Evolutionary conservation across 2,797 vertebrate species (phyloP).

Genomic region (Sebastes wilsoni): DNA sequence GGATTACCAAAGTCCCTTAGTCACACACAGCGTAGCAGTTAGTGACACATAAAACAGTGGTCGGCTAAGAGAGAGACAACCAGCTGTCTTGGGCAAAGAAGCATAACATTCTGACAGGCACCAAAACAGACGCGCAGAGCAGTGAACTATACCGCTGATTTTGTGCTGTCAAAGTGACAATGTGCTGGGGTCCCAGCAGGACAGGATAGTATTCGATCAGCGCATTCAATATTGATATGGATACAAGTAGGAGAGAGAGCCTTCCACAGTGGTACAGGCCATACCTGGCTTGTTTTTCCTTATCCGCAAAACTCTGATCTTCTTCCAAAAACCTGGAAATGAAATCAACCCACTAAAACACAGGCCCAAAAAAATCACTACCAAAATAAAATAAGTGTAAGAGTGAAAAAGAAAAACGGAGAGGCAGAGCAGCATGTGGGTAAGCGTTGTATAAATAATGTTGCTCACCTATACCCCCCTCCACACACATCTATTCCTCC

Average conservation of each 20-base stretch:
- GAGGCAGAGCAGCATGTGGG: background rate
- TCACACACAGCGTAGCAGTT: conserved; percentile 52
- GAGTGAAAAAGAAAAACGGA: background rate
- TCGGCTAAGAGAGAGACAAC: conserved; percentile 34
- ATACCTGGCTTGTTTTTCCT: conserved; percentile 94
- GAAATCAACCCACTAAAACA: conserved; percentile 88
- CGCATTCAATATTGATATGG: conserved; percentile 55
- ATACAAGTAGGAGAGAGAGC: conserved; percentile 75
- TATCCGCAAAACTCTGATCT: conserved; percentile 92
- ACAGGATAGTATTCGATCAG: conserved; percentile 51
- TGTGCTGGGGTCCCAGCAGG: conserved; percentile 35
- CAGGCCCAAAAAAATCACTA: conserved; percentile 37
- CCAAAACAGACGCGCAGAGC: conserved; percentile 36
- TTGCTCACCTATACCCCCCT: background rate
- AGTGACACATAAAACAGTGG: conserved; percentile 49
- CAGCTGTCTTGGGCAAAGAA: conserved; percentile 25
- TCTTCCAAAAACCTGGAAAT: conserved; percentile 92
- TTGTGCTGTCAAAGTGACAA: conserved; percentile 39
- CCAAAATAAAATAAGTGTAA: conserved; percentile 2
- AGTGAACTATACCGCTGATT: conserved; percentile 16
- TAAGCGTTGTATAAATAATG: background rate
- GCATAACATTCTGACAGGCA: conserved; percentile 54
- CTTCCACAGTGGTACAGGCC: conserved; percentile 80
- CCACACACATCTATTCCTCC: background rate
- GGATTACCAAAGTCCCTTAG: conserved; percentile 43